phyloP scores from a whole-genome alignment of 2,797 vertebrate genomes.

The Tapera naevia region DNA sequence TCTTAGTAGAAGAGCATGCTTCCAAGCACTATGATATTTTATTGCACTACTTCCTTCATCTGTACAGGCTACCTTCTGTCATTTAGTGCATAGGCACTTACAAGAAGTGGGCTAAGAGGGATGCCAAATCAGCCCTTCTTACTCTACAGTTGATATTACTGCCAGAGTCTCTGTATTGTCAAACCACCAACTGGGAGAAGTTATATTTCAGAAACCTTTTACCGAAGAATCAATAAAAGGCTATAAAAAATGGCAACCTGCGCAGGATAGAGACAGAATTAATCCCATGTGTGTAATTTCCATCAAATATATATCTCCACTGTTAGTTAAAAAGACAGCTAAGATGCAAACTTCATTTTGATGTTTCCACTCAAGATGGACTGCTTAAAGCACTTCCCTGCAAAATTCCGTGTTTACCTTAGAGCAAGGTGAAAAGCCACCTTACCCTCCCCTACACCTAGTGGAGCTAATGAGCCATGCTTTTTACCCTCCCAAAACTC shows the following conservation, averaged over 20 bases:
- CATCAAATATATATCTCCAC: background rate
- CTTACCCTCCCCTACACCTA: background rate
- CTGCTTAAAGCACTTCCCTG: background rate
- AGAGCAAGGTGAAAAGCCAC: background rate
- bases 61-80: background rate
- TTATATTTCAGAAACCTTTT: background rate
- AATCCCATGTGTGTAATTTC: background rate
- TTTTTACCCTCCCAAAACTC: background rate
- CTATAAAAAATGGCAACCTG: background rate
- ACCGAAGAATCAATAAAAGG: background rate
- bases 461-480: slow-evolving; percentile 19
- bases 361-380: background rate
- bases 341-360: background rate
- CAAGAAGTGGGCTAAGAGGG: background rate
- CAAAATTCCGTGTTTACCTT: background rate
- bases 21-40: background rate
- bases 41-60: background rate
- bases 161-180: background rate
- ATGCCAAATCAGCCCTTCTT: background rate
- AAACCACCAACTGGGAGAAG: background rate
- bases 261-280: background rate
- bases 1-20: background rate
- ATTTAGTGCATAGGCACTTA: background rate
- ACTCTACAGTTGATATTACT: background rate
- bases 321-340: background rate